phyloP scores from a whole-genome alignment of 2,113 vertebrate species.

The Prinia subflava region DNA sequence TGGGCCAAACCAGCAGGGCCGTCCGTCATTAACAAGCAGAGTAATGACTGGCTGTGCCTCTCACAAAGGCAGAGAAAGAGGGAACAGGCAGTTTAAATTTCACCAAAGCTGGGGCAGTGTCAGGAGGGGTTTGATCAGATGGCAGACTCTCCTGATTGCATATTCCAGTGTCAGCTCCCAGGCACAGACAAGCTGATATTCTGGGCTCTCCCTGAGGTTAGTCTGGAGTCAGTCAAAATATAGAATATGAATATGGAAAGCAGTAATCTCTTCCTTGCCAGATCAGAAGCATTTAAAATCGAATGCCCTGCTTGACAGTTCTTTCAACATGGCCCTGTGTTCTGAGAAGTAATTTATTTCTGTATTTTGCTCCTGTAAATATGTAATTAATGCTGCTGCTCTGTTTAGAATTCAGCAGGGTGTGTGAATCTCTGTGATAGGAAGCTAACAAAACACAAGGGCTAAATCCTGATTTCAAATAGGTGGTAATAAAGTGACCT shows the following conservation, averaged over 20 bases:
- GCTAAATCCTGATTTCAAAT: not conserved
- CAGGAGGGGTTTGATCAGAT: not conserved
- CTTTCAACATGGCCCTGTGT: not conserved
- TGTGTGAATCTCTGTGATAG: not conserved
- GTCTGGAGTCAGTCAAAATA: not conserved
- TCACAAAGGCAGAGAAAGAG: not conserved
- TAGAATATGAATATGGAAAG: not conserved
- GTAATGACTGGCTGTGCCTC: not conserved
- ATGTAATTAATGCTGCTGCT: not conserved
- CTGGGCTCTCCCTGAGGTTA: not conserved
- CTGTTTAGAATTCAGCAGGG: not conserved
- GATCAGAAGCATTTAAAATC: not conserved
- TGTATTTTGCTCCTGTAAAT: not conserved
- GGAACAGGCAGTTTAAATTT: not conserved
- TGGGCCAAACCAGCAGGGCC: not conserved
- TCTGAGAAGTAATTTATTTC: not conserved
- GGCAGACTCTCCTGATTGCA: not conserved
- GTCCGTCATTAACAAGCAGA: not conserved
- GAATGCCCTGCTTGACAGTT: not conserved
- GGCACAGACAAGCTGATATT: not conserved
- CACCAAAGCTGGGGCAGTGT: not conserved
- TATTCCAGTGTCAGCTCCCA: not conserved
- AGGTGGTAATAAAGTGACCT: not conserved
- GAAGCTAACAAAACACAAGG: not conserved
- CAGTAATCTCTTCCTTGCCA: not conserved